A percentile compares a stretch with the other conserved stretches of the same genome.
These are phyloP conservation scores for Ceryle rudis DNA, from an alignment of 2,797 vertebrate species.

Conservation along the genomic window DNA sequence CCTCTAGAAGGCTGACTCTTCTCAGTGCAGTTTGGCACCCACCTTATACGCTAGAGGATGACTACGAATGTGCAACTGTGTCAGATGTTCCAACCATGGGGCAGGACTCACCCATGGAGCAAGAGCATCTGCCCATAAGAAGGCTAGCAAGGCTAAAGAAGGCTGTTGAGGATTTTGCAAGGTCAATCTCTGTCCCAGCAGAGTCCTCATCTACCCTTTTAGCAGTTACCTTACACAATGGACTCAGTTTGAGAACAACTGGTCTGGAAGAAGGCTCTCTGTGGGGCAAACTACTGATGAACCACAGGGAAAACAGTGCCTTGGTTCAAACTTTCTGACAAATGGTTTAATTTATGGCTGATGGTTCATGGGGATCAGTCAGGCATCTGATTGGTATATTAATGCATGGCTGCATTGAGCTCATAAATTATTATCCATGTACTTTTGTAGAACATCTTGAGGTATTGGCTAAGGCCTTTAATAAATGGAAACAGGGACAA, in stretches of 20 bases:
- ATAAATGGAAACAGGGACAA: neutral
- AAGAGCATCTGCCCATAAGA: neutral
- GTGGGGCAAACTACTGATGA: accelerated
- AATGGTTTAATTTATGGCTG: neutral
- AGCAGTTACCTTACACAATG: neutral
- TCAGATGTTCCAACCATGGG: neutral
- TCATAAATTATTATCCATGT: conserved; percentile 2
- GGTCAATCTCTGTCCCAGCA: neutral
- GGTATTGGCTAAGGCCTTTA: conserved; percentile 9
- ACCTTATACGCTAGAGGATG: neutral
- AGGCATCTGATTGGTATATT: neutral
- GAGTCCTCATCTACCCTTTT: neutral
- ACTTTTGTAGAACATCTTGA: conserved; percentile 16
- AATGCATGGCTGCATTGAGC: neutral
- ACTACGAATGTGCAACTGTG: neutral
- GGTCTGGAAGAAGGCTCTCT: neutral
- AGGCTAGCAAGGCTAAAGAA: neutral
- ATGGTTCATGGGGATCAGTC: neutral
- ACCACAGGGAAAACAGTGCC: neutral
- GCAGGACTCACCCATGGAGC: neutral
- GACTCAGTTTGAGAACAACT: neutral
- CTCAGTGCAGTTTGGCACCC: neutral
- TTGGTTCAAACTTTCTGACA: neutral
- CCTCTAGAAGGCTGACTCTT: neutral
- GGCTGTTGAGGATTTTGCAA: neutral